phyloP scores from a whole-genome alignment of 2,888 invertebrate genomes.

The Abrostola triplasia region DNA sequence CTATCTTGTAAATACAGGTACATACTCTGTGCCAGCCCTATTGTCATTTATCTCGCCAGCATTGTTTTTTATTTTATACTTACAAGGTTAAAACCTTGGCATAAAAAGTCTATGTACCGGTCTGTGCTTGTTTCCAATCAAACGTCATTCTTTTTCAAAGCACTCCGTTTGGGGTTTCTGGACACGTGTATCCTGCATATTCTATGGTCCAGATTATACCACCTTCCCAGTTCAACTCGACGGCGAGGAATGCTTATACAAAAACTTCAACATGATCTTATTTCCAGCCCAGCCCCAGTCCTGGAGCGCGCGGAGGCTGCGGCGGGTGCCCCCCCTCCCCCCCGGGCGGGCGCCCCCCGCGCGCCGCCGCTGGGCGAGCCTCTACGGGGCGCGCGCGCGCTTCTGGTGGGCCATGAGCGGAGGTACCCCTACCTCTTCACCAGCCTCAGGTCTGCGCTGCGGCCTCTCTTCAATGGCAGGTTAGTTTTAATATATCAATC shows the following conservation, averaged over 20 bases:
- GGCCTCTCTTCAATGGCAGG: conserved; percentile 91
- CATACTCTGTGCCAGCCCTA: background rate
- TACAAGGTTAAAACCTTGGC: too few species aligned
- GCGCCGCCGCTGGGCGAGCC: conserved; percentile 62
- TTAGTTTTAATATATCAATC: conserved; percentile 52
- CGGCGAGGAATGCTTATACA: too few species aligned
- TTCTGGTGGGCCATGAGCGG: conserved; percentile 93
- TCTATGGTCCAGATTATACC: too few species aligned
- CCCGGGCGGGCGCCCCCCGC: conserved; percentile 35
- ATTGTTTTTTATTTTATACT: too few species aligned
- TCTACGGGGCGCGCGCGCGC: conserved; percentile 68
- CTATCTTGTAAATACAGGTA: conserved; percentile 5
- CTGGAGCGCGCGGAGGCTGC: conserved; percentile 61
- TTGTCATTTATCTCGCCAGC: too few species aligned
- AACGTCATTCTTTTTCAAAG: too few species aligned
- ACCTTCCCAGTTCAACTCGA: too few species aligned
- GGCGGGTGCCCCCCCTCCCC: background rate
- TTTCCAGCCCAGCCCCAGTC: conserved; percentile 67
- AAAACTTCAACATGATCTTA: background rate
- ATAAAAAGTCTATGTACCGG: too few species aligned
- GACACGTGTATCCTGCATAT: too few species aligned
- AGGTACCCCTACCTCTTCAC: conserved; percentile 92
- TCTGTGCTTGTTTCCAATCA: too few species aligned
- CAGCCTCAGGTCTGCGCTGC: conserved; percentile 92
- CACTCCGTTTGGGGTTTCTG: too few species aligned